Evolutionary conservation across 2,888 invertebrate species (phyloP).

Genomic region (Scelioninae gen. 1): DNA sequence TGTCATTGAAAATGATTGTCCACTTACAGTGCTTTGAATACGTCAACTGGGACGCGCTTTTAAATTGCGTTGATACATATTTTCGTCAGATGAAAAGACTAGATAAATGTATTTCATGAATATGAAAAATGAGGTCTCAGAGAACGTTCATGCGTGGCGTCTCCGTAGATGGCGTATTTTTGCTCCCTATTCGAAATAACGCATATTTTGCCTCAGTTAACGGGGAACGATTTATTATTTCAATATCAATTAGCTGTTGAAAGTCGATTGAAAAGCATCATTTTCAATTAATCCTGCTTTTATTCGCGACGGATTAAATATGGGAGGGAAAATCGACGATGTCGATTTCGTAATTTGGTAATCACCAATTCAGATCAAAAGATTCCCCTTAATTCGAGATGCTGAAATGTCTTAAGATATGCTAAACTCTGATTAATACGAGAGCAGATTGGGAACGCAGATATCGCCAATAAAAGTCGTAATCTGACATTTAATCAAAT

Average conservation of each 20-base stretch:
- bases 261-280: constrained; percentile 1
- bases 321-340: not conserved
- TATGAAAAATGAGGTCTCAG: constrained; percentile 19
- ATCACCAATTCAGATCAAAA: constrained; percentile 33
- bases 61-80: constrained; percentile 57
- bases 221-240: not conserved
- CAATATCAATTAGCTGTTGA: constrained; percentile 15
- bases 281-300: constrained; percentile 17
- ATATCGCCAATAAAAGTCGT: constrained; percentile 29
- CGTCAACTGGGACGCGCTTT: constrained; percentile 34
- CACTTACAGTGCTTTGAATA: constrained; percentile 54
- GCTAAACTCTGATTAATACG: constrained; percentile 46
- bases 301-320: constrained; percentile 4
- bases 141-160: constrained; percentile 7
- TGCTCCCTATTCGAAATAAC: not conserved
- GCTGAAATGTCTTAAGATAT: constrained; percentile 24
- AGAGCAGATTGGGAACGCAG: constrained; percentile 25
- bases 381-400: constrained; percentile 7
- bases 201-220: not conserved
- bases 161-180: not conserved
- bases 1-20: constrained; percentile 58
- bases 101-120: constrained; percentile 49
- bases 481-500: constrained; percentile 37
- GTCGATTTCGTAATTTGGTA: constrained; percentile 28
- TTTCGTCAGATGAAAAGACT: constrained; percentile 45